Base-by-base conservation (phyloP, 1,140 invertebrate species). In the Ganaspis sp. region DNA sequence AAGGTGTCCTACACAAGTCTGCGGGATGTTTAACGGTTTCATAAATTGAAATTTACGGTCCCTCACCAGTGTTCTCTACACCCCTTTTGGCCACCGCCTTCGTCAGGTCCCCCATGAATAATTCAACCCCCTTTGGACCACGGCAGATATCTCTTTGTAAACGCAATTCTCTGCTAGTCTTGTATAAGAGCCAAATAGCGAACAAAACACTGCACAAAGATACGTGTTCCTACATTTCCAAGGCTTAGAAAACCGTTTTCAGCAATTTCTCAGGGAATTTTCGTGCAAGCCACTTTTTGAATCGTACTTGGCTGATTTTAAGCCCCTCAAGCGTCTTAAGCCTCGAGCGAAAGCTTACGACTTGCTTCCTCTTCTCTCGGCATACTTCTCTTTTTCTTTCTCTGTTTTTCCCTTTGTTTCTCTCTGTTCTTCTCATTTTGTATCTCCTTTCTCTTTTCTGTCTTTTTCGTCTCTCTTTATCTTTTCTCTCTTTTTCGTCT, bases 341-440 rank as follows among this genome's bases (percentile, higher is more conserved):
- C 58, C 82, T 83, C 75, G 76, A 77, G 80, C 64, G 75, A 83
- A 83, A 81, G 75, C 78, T 82, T 78, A 71, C 72, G 64, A 81
- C 72, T 76, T 53, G 69, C 64, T 73, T 49, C 49, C 40, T 45
- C 53, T 34, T 21, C 71, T 72, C 19, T 34, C n/a, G 21, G 29
- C 21, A 15, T 21, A 45, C 37, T 58, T 69, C 45, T 45, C 58
- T 49, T n/a, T n/a, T n/a, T 79, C 71, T 21, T 76, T 64, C 70
- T 69, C 72, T 71, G 19, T 64, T n/a, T n/a, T n/a, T n/a, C n/a
- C n/a, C n/a, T n/a, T n/a, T n/a, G n/a, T n/a, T n/a, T n/a, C n/a
- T n/a, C n/a, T n/a, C 40, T 58, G 73, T 80, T 77, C 37, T 64
- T 53, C 64, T 38, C 73, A 23, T 40, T 54, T 34, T 70, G 17